A percentile compares a stretch with the other conserved stretches of the same genome.
phyloP scores from a whole-genome alignment of 2,113 vertebrate species.

The Lepidothrix coronata region DNA sequence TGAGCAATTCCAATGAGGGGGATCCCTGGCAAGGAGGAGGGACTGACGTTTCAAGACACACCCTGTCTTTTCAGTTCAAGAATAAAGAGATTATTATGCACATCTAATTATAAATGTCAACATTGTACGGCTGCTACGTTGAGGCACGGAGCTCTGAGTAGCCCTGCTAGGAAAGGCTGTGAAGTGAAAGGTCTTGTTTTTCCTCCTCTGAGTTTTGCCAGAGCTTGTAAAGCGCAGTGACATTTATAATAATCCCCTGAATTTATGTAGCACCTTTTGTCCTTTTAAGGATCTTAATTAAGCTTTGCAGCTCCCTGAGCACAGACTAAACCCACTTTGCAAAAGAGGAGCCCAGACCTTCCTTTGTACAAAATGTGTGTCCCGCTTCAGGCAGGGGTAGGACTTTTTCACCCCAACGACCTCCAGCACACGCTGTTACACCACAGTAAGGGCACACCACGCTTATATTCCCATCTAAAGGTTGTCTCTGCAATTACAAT shows the following conservation, averaged over 20 bases:
- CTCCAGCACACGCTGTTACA: rapidly evolving
- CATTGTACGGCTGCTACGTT: not conserved
- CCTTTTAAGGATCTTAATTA: constrained; percentile 66
- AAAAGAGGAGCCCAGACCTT: not conserved
- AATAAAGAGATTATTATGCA: constrained; percentile 62
- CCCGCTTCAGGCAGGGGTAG: not conserved
- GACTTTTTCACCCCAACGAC: not conserved
- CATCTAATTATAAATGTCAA: constrained; percentile 64
- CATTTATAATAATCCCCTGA: constrained; percentile 62
- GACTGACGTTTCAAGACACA: not conserved
- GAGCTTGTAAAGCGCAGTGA: constrained; percentile 52
- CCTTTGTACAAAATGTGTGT: not conserved
- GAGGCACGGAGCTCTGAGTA: constrained; percentile 9
- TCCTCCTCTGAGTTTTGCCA: constrained; percentile 54
- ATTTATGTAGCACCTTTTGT: constrained; percentile 61
- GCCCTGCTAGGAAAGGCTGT: constrained; percentile 11
- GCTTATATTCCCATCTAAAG: not conserved
- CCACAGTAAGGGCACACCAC: rapidly evolving
- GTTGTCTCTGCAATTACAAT: not conserved
- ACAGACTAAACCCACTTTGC: not conserved
- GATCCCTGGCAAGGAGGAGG: not conserved
- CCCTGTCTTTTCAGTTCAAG: not conserved
- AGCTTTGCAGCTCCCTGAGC: constrained; percentile 23
- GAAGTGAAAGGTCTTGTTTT: constrained; percentile 58
- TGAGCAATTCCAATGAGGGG: not conserved